Evolutionary conservation across 2,113 vertebrate species (phyloP).

Genomic region (Rhabdornis inornatus): DNA sequence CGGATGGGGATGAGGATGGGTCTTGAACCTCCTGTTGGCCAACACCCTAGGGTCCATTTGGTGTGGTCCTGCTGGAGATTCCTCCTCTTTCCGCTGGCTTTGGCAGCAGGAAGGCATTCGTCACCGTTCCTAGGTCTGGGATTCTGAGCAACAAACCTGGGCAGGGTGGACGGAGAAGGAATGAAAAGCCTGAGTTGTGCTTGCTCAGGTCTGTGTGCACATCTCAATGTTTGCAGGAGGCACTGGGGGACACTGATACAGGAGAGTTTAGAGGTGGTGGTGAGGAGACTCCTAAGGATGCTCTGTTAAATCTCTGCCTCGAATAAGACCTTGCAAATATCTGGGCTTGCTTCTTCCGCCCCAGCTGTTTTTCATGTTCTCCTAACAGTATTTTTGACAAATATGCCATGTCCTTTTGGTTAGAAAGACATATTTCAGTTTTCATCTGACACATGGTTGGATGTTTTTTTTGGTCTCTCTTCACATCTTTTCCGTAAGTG

Average conservation of each 20-base stretch:
- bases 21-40: background rate
- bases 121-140: background rate
- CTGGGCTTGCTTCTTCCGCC: background rate
- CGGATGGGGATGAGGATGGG: fast-evolving
- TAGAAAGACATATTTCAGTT: background rate
- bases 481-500: background rate
- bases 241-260: background rate
- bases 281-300: background rate
- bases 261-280: background rate
- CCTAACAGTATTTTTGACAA: background rate
- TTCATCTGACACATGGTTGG: background rate
- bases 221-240: background rate
- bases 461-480: background rate
- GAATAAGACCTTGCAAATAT: background rate
- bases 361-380: background rate
- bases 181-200: background rate
- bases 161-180: background rate
- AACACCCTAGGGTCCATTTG: fast-evolving
- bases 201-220: background rate
- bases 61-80: background rate
- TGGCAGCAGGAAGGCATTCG: background rate
- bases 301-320: background rate
- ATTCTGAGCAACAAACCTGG: background rate
- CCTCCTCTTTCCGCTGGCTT: background rate
- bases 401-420: fast-evolving